These are phyloP conservation scores for Ciconia maguari DNA, from an alignment of 2,113 vertebrate genomes.

Conservation along the genomic window DNA sequence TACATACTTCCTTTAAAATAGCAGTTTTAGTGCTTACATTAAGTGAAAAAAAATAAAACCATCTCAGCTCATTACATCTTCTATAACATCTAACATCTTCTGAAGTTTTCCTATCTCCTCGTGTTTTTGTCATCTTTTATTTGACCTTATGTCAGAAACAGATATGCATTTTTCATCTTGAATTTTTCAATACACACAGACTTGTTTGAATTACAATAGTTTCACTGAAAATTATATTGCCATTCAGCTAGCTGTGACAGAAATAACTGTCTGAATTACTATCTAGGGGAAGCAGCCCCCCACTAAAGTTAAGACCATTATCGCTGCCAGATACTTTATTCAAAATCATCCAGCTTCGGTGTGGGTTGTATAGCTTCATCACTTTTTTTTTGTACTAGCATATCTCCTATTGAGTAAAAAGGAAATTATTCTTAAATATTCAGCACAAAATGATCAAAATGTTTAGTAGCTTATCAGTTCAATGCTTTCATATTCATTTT, in stretches of 20 bases:
- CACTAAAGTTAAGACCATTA: constrained; percentile 3
- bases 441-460: background rate
- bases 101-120: background rate
- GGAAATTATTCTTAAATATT: constrained; percentile 2
- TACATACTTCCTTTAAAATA: background rate
- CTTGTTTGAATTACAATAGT: constrained; percentile 2
- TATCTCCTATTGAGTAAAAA: background rate
- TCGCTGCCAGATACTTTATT: constrained; percentile 25
- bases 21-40: background rate
- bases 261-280: constrained; percentile 39
- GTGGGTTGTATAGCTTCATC: background rate
- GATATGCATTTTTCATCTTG: background rate
- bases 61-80: background rate
- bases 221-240: background rate
- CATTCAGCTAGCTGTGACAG: constrained; percentile 17
- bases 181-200: background rate
- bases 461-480: background rate
- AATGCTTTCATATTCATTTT: background rate
- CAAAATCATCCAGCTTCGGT: constrained; percentile 24
- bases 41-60: background rate
- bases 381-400: background rate
- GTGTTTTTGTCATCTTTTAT: background rate
- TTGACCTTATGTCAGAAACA: background rate
- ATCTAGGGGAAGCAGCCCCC: constrained; percentile 11
- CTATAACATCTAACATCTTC: background rate